Conservation (phyloP, 92 coral and sea anemone genomes). For the Palythoa grandis region DNA sequence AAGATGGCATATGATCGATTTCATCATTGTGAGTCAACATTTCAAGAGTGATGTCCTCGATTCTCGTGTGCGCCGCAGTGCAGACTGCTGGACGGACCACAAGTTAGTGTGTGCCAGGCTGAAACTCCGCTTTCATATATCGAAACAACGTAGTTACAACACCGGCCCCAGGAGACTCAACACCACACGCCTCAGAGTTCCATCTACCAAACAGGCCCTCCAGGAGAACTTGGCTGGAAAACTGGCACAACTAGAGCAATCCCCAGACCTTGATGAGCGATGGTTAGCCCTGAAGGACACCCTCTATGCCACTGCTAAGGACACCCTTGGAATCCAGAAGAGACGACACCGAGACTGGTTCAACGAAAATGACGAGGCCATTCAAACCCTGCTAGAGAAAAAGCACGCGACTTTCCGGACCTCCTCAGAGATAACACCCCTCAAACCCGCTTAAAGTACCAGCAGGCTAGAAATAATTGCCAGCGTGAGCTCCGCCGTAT, state of each 20-base stretch:
- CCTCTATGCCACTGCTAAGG: not conserved
- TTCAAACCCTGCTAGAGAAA: conserved; percentile 1
- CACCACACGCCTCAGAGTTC: not conserved
- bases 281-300: not conserved
- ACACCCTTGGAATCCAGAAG: not conserved
- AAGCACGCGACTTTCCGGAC: not conserved
- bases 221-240: not conserved
- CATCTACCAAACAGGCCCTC: not conserved
- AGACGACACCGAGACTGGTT: not conserved
- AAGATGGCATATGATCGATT: not conserved
- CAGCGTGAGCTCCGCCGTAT: not conserved
- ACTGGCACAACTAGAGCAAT: not conserved
- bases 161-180: not conserved
- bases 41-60: not conserved
- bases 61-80: not conserved
- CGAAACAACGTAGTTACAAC: not conserved
- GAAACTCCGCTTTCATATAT: too few relatives aligned
- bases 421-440: not conserved
- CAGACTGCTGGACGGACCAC: not conserved
- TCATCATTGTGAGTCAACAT: not conserved
- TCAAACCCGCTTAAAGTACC: not conserved
- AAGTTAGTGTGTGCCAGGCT: not conserved
- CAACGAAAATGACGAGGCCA: not conserved
- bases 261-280: not conserved
- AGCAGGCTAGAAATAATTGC: not conserved